phyloP scores from a whole-genome alignment of 2,888 invertebrate genomes.

The Hipparchia semele region DNA sequence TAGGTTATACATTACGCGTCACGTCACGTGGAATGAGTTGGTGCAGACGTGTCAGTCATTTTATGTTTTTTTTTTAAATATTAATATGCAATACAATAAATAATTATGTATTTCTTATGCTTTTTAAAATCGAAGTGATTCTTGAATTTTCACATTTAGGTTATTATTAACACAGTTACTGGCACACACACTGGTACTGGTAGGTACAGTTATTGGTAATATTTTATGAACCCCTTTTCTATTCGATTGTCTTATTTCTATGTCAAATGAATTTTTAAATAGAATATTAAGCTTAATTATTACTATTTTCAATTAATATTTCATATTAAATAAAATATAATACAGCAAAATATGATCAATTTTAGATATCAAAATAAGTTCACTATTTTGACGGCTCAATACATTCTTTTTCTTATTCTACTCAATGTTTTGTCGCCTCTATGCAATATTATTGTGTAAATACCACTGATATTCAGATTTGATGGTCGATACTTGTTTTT shows the following conservation, averaged over 20 bases:
- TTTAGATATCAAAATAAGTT: not conserved
- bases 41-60: too few species aligned
- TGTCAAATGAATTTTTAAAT: not conserved
- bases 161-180: too few species aligned
- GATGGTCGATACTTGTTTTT: not conserved
- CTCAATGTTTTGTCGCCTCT: not conserved
- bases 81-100: too few species aligned
- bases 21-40: too few species aligned
- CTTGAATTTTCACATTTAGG: not conserved
- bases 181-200: too few species aligned
- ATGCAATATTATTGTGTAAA: not conserved
- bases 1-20: too few species aligned
- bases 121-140: too few species aligned
- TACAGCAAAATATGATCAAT: not conserved
- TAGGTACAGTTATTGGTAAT: not conserved
- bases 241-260: not conserved
- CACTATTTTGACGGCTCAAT: constrained; percentile 5
- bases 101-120: too few species aligned
- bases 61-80: too few species aligned
- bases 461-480: not conserved
- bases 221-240: not conserved
- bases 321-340: constrained; percentile 3
- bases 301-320: not conserved
- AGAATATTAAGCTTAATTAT: not conserved
- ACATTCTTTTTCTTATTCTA: not conserved